A percentile compares a stretch with the other conserved stretches of the same genome.
These are phyloP conservation scores for Pollenia amentaria DNA, from an alignment of 2,888 invertebrate species.

Conservation along the genomic window DNA sequence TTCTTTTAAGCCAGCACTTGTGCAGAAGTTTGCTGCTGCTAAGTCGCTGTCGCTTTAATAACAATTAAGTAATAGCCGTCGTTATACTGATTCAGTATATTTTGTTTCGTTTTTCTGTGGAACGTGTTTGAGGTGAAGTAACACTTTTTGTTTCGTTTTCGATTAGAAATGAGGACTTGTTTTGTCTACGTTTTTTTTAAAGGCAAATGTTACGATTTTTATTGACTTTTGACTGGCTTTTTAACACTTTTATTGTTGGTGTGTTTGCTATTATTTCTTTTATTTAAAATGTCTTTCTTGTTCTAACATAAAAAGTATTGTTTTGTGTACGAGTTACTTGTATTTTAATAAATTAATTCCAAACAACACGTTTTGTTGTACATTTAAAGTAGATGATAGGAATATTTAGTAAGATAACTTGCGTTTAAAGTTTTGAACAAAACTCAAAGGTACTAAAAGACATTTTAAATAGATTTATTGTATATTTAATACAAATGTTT, in stretches of 20 bases:
- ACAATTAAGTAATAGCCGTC: constrained; percentile 65
- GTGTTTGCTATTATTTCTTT: constrained; percentile 11
- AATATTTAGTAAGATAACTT: not conserved
- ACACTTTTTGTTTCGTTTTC: constrained; percentile 45
- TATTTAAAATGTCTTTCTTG: not conserved
- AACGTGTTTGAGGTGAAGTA: constrained; percentile 74
- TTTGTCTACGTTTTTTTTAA: constrained; percentile 43
- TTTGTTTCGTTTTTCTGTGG: constrained; percentile 22
- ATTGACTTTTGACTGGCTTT: constrained; percentile 19
- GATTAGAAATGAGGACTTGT: constrained; percentile 65
- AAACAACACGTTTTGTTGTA: constrained; percentile 68
- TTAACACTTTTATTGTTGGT: constrained; percentile 1
- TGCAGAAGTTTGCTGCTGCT: constrained; percentile 28
- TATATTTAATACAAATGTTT: not conserved
- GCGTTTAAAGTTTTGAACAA: not conserved
- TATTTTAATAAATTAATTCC: constrained; percentile 5
- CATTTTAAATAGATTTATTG: not conserved
- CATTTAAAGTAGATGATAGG: not conserved
- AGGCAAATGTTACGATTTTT: constrained; percentile 29
- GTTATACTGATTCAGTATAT: constrained; percentile 2
- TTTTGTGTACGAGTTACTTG: not conserved
- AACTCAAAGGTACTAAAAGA: not conserved
- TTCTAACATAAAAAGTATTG: constrained; percentile 36
- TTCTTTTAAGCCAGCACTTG: not conserved
- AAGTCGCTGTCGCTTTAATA: constrained; percentile 15